These are phyloP conservation scores for Belonocnema kinseyi DNA, from an alignment of 1,140 invertebrate genomes.

Conservation along the genomic window DNA sequence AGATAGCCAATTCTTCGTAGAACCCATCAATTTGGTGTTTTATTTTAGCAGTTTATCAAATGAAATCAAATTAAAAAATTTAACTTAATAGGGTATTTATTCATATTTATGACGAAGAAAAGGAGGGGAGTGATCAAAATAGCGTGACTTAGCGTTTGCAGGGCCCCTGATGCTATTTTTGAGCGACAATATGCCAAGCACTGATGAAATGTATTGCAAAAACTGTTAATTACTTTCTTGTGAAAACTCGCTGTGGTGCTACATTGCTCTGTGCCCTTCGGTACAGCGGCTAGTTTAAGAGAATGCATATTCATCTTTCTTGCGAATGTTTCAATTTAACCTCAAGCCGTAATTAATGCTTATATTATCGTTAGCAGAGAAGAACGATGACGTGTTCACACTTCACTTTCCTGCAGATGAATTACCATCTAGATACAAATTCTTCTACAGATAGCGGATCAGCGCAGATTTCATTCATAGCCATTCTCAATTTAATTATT, in stretches of 20 bases:
- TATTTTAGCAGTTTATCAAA: no score
- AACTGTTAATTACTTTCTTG: slow-evolving; percentile 12
- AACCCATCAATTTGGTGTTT: no score
- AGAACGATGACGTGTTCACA: slow-evolving; percentile 6
- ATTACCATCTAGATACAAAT: background rate
- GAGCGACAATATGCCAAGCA: no score
- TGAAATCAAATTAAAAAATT: no score
- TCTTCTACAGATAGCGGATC: background rate
- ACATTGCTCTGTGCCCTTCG: slow-evolving; percentile 1
- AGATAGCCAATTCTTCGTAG: no score
- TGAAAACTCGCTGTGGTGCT: background rate
- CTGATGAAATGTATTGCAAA: background rate
- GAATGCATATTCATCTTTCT: slow-evolving; percentile 22
- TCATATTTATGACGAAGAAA: no score
- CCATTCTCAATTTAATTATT: slow-evolving; percentile 3
- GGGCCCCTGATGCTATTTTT: no score
- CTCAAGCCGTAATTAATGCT: slow-evolving; percentile 18
- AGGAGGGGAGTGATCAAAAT: no score
- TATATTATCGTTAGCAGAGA: slow-evolving; percentile 9
- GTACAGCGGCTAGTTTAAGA: background rate
- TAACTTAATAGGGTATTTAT: no score
- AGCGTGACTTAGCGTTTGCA: no score
- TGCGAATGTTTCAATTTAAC: slow-evolving; percentile 28
- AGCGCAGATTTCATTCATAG: background rate
- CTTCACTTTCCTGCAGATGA: background rate